Percentiles rank a stretch among this genome's conserved stretches.
Conservation (phyloP, 2,797 vertebrate species). For the Tolypeutes matacus region DNA sequence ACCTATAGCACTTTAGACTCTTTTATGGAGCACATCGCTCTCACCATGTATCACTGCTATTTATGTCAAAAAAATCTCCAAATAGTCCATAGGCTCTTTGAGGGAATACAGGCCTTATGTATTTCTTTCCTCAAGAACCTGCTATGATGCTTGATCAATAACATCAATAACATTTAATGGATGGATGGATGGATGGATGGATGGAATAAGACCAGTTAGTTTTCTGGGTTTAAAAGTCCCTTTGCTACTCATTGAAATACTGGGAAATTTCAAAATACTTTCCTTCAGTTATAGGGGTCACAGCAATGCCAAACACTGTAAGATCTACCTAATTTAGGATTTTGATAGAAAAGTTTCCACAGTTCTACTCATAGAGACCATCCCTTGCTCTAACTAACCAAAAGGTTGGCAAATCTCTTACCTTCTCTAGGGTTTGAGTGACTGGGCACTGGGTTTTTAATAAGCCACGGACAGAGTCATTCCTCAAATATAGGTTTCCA, state of each 20-base stretch:
- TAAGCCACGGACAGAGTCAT: conserved; percentile 76
- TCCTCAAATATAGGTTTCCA: conserved; percentile 79
- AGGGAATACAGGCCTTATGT: background rate
- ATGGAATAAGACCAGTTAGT: background rate
- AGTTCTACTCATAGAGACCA: conserved; percentile 56
- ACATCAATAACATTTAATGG: background rate
- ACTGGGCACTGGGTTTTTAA: conserved; percentile 68
- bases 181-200: background rate
- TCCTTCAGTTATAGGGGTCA: conserved; percentile 17
- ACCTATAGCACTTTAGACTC: background rate
- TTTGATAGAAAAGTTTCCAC: conserved; percentile 73
- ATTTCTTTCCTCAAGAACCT: background rate
- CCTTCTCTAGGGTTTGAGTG: conserved; percentile 50
- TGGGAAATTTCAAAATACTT: conserved; percentile 62
- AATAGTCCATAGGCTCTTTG: background rate
- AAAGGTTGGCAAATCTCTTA: conserved; percentile 73
- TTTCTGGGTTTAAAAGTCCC: conserved; percentile 33
- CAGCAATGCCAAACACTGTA: background rate
- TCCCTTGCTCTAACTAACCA: conserved; percentile 29
- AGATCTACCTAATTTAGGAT: conserved; percentile 55
- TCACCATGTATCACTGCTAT: background rate
- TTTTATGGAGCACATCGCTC: conserved; percentile 6
- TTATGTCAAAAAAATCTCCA: background rate
- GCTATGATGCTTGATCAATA: conserved; percentile 1
- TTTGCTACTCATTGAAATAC: conserved; percentile 35